Conservation (phyloP, 2,797 vertebrate species). For the Artibeus jamaicensis region DNA sequence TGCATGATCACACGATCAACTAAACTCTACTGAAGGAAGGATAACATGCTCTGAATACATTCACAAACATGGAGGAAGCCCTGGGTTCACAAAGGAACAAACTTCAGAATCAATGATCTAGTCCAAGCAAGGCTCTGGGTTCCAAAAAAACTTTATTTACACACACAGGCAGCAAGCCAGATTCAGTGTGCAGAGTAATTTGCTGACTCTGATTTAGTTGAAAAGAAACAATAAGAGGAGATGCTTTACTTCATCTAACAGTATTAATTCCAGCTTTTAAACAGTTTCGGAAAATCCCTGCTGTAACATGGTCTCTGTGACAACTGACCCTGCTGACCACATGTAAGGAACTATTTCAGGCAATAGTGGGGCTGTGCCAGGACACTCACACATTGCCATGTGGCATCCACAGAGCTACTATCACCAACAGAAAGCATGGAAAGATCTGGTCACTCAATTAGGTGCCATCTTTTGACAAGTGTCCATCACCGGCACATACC, state of each 20-base stretch:
- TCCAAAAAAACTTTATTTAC: slow-evolving; percentile 7
- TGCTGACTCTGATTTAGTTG: background rate
- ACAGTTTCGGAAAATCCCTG: background rate
- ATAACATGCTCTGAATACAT: background rate
- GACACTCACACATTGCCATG: background rate
- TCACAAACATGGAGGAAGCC: background rate
- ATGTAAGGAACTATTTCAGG: background rate
- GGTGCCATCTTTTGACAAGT: background rate
- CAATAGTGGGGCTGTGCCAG: background rate
- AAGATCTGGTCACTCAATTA: background rate
- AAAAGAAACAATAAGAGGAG: background rate
- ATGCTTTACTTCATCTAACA: background rate
- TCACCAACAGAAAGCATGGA: background rate
- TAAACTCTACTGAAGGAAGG: background rate
- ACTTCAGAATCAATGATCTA: background rate
- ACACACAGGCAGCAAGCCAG: background rate
- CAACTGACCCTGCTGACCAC: background rate
- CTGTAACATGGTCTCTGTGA: background rate
- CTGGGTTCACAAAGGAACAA: background rate
- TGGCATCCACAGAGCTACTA: background rate
- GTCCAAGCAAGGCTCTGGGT: background rate
- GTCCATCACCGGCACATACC: background rate
- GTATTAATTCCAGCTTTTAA: background rate
- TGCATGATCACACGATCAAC: background rate
- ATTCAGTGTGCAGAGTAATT: background rate